These are phyloP conservation scores for Aphidius gifuensis DNA, from an alignment of 1,140 invertebrate genomes.

Conservation along the genomic window DNA sequence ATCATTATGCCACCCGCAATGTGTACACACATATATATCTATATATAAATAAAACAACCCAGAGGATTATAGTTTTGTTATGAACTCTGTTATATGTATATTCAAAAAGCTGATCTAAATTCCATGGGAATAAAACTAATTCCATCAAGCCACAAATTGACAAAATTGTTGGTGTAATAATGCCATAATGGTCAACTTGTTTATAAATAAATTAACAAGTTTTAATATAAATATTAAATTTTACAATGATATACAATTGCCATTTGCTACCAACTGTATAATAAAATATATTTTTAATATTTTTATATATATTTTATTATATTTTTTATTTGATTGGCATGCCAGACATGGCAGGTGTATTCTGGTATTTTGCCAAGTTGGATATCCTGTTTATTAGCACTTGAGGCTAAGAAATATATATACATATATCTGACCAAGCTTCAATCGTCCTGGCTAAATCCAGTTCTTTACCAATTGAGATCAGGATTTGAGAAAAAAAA, in stretches of 20 bases:
- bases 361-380: constrained; percentile 6
- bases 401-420: constrained; percentile 4
- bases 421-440: background rate
- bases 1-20: constrained; percentile 7
- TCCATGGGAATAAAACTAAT: constrained; percentile 19
- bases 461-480: constrained; percentile 9
- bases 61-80: constrained; percentile 6
- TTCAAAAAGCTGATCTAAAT: constrained; percentile 11
- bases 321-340: too few species aligned
- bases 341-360: constrained; percentile 6
- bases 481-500: background rate
- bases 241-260: too few species aligned
- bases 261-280: too few species aligned
- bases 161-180: background rate
- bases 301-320: too few species aligned
- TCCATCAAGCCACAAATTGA: constrained; percentile 3
- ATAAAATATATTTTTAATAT: too few species aligned
- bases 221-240: too few species aligned
- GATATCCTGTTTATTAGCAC: constrained; percentile 17
- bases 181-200: too few species aligned
- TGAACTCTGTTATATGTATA: background rate
- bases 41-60: constrained; percentile 2
- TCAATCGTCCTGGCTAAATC: constrained; percentile 11
- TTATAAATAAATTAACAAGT: too few species aligned
- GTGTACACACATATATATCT: too few species aligned